Base-by-base conservation (phyloP, 2,888 invertebrate genomes). In the Scaptomyza reducta region DNA sequence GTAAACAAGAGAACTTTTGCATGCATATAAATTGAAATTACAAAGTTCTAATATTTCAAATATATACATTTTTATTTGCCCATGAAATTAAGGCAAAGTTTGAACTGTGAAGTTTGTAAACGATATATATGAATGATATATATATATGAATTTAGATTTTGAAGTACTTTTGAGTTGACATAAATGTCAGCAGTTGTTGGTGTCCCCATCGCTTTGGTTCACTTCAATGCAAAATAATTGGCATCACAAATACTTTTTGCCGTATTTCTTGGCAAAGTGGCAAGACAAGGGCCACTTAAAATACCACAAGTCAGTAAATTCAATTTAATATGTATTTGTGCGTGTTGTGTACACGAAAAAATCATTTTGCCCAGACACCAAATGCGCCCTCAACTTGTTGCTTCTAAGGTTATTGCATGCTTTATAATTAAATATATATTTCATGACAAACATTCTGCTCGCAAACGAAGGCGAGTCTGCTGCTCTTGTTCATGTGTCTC, bases 241-340 rank as follows among this genome's bases (percentile, higher is more conserved):
- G 74, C 64, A 65, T 59, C 40, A 65, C 60, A 70, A 60, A 40
- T 71, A 67, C 71, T 49, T 49, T 31, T 10, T 44, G 41, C 31
- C 13, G 18, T 35, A 59, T 42, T 60, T 74, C 62, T 74, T 74
- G 74, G 70, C 74, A 74, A 45, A 40, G 40, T 16, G 47, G 7
- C 54, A 31, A 68, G 59, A 44, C 70, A 74, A 70, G 66, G 44
- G 51, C 60, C 74, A 74, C 74, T 70, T 74, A 74, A 74, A 66
- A 70, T 74, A 57, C 74, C 74, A 42, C 62, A 41, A 49, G 42
- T 40, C 58, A 74, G 74, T 74, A 74, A 49, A 33, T 33, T 49
- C 10, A 33, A n/a, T 14, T 46, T 46, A 10, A 61, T 69, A 58
- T 49, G n/a, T 42, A 35, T 74, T 59, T 61, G 55, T 70, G 40